Conservation (phyloP, 2,888 invertebrate genomes). For the Xestia c-nigrum region DNA sequence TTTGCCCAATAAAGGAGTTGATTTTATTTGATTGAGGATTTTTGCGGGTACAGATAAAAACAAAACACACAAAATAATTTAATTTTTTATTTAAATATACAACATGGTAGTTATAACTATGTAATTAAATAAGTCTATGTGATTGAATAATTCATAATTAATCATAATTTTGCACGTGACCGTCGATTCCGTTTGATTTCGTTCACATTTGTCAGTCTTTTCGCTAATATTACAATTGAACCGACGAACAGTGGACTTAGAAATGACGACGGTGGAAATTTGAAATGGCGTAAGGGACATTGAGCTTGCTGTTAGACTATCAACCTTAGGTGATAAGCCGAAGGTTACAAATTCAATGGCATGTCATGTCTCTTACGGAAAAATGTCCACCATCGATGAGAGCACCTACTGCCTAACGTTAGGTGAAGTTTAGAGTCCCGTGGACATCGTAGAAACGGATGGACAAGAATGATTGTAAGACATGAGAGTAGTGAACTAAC, state of each 20-base stretch:
- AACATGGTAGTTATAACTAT: conserved; percentile 88
- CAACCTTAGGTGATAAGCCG: neutral
- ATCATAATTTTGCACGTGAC: conserved; percentile 80
- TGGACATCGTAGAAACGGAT: conserved; percentile 50
- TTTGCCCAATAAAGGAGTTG: too few species aligned
- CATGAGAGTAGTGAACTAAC: conserved; percentile 18
- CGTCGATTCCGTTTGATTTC: conserved; percentile 75
- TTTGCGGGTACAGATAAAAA: conserved; percentile 19
- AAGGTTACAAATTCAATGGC: neutral
- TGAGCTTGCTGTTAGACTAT: neutral
- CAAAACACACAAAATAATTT: conserved; percentile 56
- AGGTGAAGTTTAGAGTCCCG: conserved; percentile 61
- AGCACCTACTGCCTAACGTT: conserved; percentile 64
- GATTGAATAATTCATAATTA: conserved; percentile 80
- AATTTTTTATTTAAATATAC: conserved; percentile 89
- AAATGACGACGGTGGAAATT: conserved; percentile 32
- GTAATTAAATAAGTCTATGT: conserved; percentile 86
- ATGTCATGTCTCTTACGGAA: neutral
- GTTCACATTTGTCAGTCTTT: conserved; percentile 85
- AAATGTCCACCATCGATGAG: conserved; percentile 19
- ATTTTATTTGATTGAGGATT: too few species aligned
- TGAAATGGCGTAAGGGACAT: neutral
- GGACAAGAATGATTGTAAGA: conserved; percentile 21
- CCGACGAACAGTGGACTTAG: conserved; percentile 64
- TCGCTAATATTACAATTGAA: conserved; percentile 73